Evolutionary conservation across 2,888 invertebrate genomes (phyloP), one percentile per base, ranked within the genome.

Genomic region (Tetramorium bicarinatum): DNA sequence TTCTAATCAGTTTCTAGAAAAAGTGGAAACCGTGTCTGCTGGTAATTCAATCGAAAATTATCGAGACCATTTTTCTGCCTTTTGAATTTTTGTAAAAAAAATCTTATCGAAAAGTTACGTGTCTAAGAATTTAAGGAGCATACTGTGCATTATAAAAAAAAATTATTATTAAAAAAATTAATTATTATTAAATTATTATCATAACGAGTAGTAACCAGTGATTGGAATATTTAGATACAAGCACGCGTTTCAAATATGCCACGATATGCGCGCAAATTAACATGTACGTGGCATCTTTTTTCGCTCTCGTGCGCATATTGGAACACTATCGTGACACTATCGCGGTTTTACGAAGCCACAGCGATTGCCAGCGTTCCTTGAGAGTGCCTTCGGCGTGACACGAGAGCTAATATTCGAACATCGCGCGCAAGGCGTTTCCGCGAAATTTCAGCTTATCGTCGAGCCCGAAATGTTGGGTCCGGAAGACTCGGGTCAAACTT

Each of bases 361-460:
- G 69, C 74, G 34, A 49, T 38, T 34, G 47, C 72, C 38, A 56
- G 29, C 44, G 52, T 61, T 61, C 13, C 41, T 9, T 38, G 59
- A 59, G 29, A 59, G 34, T 66, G 61, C 44, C 47, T 54, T n/a
- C 29, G 69, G 25, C 44, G 25, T 29, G 11, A 18, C 41, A 34
- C 21, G 7, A 41, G 13, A 13, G 21, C 11, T 38, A n/a, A 62
- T 38, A 62, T 38, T 64, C 21, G 52, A 52, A 15, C 52, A n/a
- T 52, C 9, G 13, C 8, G 13, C 9, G 4, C 13, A 66, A 34
- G 41, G 52, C n/a, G 71, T 21, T 52, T 21, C 13, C 71, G 15
- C 54, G 29, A n/a, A 85, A 87, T 52, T 87, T 74, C 11, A 34
- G 52, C 82, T 88, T 85, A 88, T 87, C 88, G 52, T 61, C 76